A percentile compares a stretch with the other conserved stretches of the same genome.
Conservation (phyloP, 1,140 invertebrate genomes). For the Drosophila nasuta region DNA sequence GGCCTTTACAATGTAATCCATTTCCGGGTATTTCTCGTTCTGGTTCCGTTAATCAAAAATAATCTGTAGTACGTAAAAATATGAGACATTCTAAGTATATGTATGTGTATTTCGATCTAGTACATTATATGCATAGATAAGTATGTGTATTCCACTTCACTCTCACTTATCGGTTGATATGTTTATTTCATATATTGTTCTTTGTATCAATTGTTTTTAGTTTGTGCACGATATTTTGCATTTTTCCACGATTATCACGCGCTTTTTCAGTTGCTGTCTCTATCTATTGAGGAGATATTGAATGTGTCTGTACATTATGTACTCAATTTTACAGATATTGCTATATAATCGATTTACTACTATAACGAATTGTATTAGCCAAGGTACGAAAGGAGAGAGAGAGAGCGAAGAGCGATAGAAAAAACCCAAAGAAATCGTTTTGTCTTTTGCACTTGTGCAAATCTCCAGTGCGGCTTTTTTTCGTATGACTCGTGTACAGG, state of each 20-base stretch:
- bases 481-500: constrained; percentile 47
- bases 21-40: constrained; percentile 53
- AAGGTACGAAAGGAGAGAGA: constrained; percentile 31
- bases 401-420: constrained; percentile 8
- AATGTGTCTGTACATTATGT: neutral
- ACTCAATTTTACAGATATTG: constrained; percentile 7
- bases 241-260: constrained; percentile 42
- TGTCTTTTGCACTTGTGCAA: constrained; percentile 75
- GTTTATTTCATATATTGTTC: constrained; percentile 32
- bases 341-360: neutral
- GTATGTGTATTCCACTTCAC: constrained; percentile 27
- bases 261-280: constrained; percentile 8
- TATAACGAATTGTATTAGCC: constrained; percentile 8
- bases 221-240: constrained; percentile 39
- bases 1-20: constrained; percentile 84
- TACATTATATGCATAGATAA: too few relatives aligned
- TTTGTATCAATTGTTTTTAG: constrained; percentile 41
- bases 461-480: constrained; percentile 60
- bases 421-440: constrained; percentile 33
- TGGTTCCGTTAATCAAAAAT: constrained; percentile 30
- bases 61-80: constrained; percentile 57
- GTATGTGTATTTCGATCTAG: neutral
- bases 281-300: neutral
- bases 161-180: constrained; percentile 43
- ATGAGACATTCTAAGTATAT: constrained; percentile 57